Evolutionary conservation across 1,140 invertebrate species (phyloP).

Genomic region (Drosophila arizonae): DNA sequence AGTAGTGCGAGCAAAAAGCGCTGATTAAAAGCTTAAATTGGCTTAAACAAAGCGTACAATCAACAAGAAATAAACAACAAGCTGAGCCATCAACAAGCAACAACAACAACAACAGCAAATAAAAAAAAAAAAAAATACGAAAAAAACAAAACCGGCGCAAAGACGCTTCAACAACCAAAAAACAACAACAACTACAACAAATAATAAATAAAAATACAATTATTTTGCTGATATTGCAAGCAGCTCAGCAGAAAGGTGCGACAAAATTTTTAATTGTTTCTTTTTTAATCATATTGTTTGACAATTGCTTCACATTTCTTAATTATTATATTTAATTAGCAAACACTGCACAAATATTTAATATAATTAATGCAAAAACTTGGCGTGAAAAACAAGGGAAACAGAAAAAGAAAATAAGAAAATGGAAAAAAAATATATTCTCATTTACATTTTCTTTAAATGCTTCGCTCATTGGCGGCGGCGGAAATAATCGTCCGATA

Average conservation of each 20-base stretch:
- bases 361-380: constrained; percentile 19
- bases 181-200: constrained; percentile 24
- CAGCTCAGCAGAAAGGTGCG: constrained; percentile 66
- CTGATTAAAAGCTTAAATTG: constrained; percentile 53
- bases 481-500: constrained; percentile 73
- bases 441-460: constrained; percentile 12
- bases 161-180: constrained; percentile 34
- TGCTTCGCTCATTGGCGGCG: constrained; percentile 42
- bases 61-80: constrained; percentile 28
- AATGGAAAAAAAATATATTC: not conserved
- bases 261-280: constrained; percentile 24
- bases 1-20: constrained; percentile 15
- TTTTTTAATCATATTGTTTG: not conserved
- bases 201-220: constrained; percentile 36
- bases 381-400: constrained; percentile 4
- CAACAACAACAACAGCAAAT: constrained; percentile 15
- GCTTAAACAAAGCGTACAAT: constrained; percentile 33
- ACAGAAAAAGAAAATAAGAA: not conserved
- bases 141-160: constrained; percentile 19
- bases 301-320: too few relatives aligned
- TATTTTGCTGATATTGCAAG: constrained; percentile 39
- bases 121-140: not conserved
- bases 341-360: constrained; percentile 35
- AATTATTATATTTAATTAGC: constrained; percentile 6
- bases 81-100: constrained; percentile 17